These are phyloP conservation scores for Candidula unifasciata DNA, from an alignment of 2,888 invertebrate species.

Conservation along the genomic window DNA sequence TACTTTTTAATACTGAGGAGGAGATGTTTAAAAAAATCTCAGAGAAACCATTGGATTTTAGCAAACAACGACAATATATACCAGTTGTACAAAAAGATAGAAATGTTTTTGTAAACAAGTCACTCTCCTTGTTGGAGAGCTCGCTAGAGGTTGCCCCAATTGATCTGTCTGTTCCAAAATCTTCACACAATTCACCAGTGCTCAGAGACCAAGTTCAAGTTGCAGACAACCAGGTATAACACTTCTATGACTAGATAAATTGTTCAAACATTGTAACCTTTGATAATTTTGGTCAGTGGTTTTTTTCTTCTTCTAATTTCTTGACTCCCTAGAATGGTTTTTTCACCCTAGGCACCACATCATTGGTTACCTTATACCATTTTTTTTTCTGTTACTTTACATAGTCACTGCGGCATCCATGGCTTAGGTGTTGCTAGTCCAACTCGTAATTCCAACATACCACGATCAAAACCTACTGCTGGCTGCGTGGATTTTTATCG, in stretches of 20 bases:
- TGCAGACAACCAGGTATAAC: slow-evolving; percentile 31
- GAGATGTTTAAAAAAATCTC: neutral
- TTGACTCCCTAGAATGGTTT: too few species aligned
- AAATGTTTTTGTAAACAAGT: neutral
- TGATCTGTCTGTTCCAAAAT: slow-evolving; percentile 40
- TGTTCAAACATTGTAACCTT: too few species aligned
- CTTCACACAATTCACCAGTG: neutral
- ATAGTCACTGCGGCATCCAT: too few species aligned
- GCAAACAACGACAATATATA: neutral
- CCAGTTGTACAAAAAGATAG: neutral
- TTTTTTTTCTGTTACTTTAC: too few species aligned
- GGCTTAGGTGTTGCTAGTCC: too few species aligned
- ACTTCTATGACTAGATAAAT: neutral
- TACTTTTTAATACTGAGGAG: neutral
- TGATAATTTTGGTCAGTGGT: too few species aligned
- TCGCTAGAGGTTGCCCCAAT: slow-evolving; percentile 34
- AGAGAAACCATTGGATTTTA: slow-evolving; percentile 39
- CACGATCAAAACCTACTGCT: too few species aligned
- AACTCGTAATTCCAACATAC: too few species aligned
- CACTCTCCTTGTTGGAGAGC: slow-evolving; percentile 2
- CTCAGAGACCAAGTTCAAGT: neutral
- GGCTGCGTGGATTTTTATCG: too few species aligned
- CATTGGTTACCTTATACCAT: too few species aligned
- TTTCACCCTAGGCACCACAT: too few species aligned
- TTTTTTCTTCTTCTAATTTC: too few species aligned